Evolutionary conservation across 1,140 invertebrate genomes (phyloP).

Genomic region (Aphaenogaster rudis): DNA sequence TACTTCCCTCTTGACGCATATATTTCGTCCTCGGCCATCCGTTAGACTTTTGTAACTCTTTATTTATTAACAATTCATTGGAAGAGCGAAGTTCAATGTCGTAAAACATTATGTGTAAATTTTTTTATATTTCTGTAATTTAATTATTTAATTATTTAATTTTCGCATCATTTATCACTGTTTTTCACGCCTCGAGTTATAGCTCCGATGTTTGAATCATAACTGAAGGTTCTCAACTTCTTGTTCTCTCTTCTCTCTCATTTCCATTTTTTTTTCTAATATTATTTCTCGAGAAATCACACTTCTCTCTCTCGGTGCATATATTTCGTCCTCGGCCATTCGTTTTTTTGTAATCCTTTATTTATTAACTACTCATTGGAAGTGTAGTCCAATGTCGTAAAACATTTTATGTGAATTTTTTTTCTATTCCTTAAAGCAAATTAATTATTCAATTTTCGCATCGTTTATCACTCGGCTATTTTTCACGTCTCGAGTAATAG

Average conservation of each 20-base stretch:
- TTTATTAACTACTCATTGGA: neutral
- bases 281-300: neutral
- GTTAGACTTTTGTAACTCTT: neutral
- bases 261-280: neutral
- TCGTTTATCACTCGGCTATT: constrained; percentile 41
- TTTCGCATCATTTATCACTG: constrained; percentile 30
- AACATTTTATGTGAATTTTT: neutral
- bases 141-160: constrained; percentile 9
- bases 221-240: constrained; percentile 39
- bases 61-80: neutral
- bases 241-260: neutral
- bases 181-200: constrained; percentile 13
- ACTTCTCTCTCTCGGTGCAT: neutral
- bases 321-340: neutral
- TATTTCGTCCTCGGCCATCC: neutral
- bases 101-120: neutral
- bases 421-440: neutral
- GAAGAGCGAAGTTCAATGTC: neutral
- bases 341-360: neutral
- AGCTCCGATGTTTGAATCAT: constrained; percentile 30
- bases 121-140: neutral
- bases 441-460: constrained; percentile 13
- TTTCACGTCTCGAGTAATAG: constrained; percentile 10
- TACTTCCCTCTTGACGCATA: neutral
- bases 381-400: neutral